phyloP scores from a whole-genome alignment of 1,140 invertebrate species.

The Pseudomyrmex dendroicus region DNA sequence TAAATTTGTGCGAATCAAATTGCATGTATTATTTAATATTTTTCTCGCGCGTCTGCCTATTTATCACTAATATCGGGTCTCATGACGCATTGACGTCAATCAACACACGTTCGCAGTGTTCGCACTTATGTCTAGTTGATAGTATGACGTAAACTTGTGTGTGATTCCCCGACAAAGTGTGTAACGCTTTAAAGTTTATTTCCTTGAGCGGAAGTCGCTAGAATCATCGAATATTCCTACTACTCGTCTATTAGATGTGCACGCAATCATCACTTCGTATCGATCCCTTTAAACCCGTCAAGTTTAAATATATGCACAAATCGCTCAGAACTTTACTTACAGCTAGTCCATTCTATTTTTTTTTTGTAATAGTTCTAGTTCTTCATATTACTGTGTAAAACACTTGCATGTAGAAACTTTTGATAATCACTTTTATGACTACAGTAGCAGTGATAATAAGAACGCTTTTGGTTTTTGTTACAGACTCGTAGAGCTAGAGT shows the following conservation, averaged over 20 bases:
- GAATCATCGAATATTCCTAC: conserved; percentile 35
- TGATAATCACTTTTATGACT: neutral
- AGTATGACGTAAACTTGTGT: conserved; percentile 25
- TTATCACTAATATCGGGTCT: neutral
- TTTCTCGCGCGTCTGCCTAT: neutral
- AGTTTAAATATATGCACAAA: conserved; percentile 37
- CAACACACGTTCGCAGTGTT: neutral
- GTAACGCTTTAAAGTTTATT: conserved; percentile 1
- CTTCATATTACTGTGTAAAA: neutral
- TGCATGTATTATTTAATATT: neutral
- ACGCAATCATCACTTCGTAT: conserved; percentile 42
- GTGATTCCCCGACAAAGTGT: conserved; percentile 21
- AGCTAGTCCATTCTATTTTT: conserved; percentile 1
- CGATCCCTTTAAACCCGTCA: conserved; percentile 21
- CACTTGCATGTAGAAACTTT: neutral
- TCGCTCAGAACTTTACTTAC: conserved; percentile 12
- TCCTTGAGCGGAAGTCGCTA: conserved; percentile 3
- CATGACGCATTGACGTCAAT: conserved; percentile 38
- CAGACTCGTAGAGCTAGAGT: neutral
- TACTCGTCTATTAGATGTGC: conserved; percentile 11
- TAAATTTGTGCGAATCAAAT: neutral
- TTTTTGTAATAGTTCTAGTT: neutral
- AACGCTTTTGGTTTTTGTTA: conserved; percentile 4
- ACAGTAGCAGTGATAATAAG: neutral
- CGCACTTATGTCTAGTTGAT: conserved; percentile 8